phyloP scores from a whole-genome alignment of 2,888 invertebrate species.

The Xestobium rufovillosum region DNA sequence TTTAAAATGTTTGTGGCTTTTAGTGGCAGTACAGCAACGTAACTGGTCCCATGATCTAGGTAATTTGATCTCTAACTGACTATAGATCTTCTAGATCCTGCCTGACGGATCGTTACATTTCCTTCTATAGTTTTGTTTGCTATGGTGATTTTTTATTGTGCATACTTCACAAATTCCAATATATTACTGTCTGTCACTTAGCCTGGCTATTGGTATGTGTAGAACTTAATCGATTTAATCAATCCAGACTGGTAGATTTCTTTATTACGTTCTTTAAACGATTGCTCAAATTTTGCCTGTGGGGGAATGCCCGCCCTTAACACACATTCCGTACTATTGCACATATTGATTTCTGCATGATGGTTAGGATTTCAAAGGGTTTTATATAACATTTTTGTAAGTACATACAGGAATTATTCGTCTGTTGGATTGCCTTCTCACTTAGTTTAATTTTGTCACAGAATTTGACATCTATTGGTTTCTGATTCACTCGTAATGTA shows the following conservation, averaged over 20 bases:
- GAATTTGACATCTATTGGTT: too few species aligned
- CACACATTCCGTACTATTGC: constrained; percentile 42
- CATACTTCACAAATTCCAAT: constrained; percentile 27
- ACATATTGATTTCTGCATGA: constrained; percentile 42
- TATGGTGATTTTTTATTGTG: constrained; percentile 26
- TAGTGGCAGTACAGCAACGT: constrained; percentile 56
- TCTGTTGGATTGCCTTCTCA: too few species aligned
- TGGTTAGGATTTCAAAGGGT: constrained; percentile 34
- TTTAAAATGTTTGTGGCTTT: constrained; percentile 43
- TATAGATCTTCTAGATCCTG: constrained; percentile 43
- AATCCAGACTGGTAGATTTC: background rate
- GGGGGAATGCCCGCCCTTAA: constrained; percentile 40
- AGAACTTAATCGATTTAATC: background rate
- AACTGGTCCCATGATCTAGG: constrained; percentile 56
- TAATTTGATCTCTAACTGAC: constrained; percentile 43
- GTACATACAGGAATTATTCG: constrained; percentile 15
- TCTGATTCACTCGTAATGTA: too few species aligned
- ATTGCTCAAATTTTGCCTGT: constrained; percentile 34
- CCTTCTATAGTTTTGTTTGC: constrained; percentile 32
- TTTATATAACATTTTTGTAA: constrained; percentile 20
- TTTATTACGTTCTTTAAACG: background rate
- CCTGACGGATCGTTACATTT: constrained; percentile 41
- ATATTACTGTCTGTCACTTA: constrained; percentile 15
- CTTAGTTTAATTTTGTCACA: too few species aligned
- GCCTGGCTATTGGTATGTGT: constrained; percentile 19